Percentiles rank a stretch among this genome's conserved stretches.
phyloP scores from a whole-genome alignment of 2,113 vertebrate species.

The Alces alces region DNA sequence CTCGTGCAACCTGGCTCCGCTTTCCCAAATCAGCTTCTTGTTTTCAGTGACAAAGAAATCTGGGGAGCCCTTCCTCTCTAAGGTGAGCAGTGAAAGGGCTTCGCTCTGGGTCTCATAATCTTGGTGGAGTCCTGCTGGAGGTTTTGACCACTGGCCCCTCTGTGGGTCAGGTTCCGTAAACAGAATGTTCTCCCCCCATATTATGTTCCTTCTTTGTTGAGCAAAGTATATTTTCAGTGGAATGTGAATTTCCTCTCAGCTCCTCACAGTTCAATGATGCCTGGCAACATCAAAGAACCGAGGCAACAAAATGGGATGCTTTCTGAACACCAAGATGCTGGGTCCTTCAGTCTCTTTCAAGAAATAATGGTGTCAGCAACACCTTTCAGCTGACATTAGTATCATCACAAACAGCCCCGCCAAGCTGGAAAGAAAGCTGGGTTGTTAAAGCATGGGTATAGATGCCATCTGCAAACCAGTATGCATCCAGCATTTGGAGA shows the following conservation, averaged over 20 bases:
- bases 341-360: constrained; percentile 50
- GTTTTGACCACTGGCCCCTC: background rate
- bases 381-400: constrained; percentile 50
- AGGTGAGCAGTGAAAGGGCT: background rate
- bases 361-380: constrained; percentile 62
- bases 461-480: background rate
- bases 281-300: constrained; percentile 57
- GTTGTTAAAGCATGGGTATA: background rate
- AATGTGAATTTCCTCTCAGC: constrained; percentile 33
- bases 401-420: background rate
- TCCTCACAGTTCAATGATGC: constrained; percentile 40
- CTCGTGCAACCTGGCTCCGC: background rate
- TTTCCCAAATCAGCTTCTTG: background rate
- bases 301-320: constrained; percentile 38
- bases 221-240: background rate
- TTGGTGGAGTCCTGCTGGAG: background rate
- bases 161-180: background rate
- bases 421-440: background rate
- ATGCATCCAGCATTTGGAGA: background rate
- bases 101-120: background rate
- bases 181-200: background rate
- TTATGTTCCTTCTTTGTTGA: background rate
- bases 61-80: background rate
- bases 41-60: background rate
- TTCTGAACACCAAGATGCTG: constrained; percentile 40